These are phyloP conservation scores for Diaperis boleti DNA, from an alignment of 2,888 invertebrate genomes.

Conservation along the genomic window DNA sequence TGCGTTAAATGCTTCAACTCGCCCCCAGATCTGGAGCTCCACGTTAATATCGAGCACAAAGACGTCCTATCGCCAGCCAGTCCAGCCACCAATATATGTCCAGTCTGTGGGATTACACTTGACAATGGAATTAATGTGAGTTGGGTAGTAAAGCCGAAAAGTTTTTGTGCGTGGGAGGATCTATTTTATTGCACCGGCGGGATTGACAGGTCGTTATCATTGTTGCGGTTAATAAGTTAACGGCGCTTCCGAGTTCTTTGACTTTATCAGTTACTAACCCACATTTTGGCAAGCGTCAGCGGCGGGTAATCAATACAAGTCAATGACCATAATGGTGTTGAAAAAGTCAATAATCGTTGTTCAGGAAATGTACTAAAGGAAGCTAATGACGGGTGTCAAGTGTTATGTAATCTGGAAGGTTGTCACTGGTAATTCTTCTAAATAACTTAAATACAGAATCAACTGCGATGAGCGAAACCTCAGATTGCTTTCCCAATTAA, in stretches of 20 bases:
- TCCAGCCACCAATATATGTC: conserved; percentile 61
- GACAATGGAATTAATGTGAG: conserved; percentile 68
- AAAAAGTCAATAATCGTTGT: conserved; percentile 4
- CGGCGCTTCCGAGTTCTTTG: neutral
- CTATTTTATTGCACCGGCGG: too few relatives aligned
- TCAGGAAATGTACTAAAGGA: neutral
- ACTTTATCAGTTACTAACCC: neutral
- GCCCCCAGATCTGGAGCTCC: conserved; percentile 84
- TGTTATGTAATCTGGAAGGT: too few relatives aligned
- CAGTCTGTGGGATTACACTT: conserved; percentile 66
- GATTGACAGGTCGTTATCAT: too few relatives aligned
- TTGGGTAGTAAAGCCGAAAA: conserved; percentile 45
- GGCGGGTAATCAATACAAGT: neutral
- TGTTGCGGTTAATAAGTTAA: conserved; percentile 2
- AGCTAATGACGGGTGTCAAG: neutral
- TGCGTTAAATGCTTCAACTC: conserved; percentile 80
- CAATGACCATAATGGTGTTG: neutral
- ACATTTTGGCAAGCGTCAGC: conserved; percentile 3
- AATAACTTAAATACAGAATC: too few relatives aligned
- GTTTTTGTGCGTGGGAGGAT: too few relatives aligned
- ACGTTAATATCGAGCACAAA: conserved; percentile 87
- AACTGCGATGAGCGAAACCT: too few relatives aligned
- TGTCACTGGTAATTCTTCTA: too few relatives aligned
- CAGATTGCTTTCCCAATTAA: too few relatives aligned
- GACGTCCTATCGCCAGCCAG: conserved; percentile 80